Percentiles rank a stretch among this genome's conserved stretches.
Evolutionary conservation across 2,797 vertebrate genomes (phyloP).

Genomic region (Cossypha niveicapilla): DNA sequence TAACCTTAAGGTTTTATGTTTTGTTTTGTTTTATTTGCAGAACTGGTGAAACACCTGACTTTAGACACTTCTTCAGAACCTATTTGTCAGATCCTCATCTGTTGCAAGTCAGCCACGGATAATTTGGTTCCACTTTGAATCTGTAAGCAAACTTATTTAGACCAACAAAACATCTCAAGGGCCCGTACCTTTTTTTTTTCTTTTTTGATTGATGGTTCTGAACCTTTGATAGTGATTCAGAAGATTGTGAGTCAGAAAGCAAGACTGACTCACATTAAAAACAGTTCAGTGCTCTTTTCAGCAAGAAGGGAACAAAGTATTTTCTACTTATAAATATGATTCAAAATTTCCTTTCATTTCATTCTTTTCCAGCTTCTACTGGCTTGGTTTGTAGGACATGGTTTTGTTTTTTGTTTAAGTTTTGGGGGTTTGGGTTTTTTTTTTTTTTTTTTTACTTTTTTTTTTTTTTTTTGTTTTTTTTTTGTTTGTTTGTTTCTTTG

Average conservation of each 20-base stretch:
- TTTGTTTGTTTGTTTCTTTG: background rate
- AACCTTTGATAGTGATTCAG: background rate
- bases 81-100: background rate
- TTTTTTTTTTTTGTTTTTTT: background rate
- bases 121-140: background rate
- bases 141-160: background rate
- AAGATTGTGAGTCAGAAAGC: background rate
- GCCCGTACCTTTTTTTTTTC: background rate
- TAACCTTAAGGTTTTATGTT: background rate
- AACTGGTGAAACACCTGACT: background rate
- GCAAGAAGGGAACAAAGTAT: background rate
- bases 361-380: background rate
- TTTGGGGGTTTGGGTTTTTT: too few species aligned
- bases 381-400: background rate
- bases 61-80: background rate
- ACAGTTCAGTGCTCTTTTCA: background rate
- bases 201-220: background rate
- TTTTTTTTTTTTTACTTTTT: too few species aligned
- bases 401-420: too few species aligned
- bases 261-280: background rate
- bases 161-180: background rate
- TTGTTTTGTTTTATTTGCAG: background rate
- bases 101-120: background rate
- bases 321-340: background rate
- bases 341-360: background rate